phyloP scores from a whole-genome alignment of 2,888 invertebrate genomes.

The Drosophila paucipuncta region DNA sequence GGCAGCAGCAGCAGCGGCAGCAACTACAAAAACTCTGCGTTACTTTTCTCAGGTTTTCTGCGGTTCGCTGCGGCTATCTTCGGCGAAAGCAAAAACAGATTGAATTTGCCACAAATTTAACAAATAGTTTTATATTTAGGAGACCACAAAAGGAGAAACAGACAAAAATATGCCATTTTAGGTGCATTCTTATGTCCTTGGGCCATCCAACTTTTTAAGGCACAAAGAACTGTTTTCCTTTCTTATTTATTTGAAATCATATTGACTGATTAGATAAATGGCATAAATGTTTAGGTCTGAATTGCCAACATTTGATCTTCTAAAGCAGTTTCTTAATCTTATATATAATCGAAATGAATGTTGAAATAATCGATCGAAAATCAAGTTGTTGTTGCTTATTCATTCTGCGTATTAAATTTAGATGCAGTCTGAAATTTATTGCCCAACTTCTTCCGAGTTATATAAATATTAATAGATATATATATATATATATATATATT shows the following conservation, averaged over 20 bases:
- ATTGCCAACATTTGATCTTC: neutral
- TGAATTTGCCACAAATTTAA: slow-evolving; percentile 34
- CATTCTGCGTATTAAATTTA: neutral
- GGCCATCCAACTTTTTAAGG: neutral
- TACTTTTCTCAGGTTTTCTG: slow-evolving; percentile 52
- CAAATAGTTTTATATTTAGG: slow-evolving; percentile 37
- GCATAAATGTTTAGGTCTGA: neutral
- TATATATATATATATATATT: neutral
- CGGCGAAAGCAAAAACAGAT: slow-evolving; percentile 37
- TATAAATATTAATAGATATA: neutral
- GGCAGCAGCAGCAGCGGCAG: slow-evolving; percentile 2
- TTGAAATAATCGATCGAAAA: neutral
- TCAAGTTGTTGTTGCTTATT: neutral
- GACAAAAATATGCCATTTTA: slow-evolving; percentile 3
- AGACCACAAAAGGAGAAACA: neutral
- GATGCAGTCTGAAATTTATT: neutral
- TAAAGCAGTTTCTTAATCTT: neutral
- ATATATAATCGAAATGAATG: neutral
- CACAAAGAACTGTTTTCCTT: neutral
- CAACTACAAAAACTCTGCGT: slow-evolving; percentile 15
- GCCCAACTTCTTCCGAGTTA: neutral
- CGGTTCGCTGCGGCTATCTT: slow-evolving; percentile 53
- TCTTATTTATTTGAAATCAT: neutral
- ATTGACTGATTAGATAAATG: neutral
- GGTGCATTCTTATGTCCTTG: neutral